phyloP scores from a whole-genome alignment of 2,888 invertebrate genomes.

The Leptogaster cylindrica region DNA sequence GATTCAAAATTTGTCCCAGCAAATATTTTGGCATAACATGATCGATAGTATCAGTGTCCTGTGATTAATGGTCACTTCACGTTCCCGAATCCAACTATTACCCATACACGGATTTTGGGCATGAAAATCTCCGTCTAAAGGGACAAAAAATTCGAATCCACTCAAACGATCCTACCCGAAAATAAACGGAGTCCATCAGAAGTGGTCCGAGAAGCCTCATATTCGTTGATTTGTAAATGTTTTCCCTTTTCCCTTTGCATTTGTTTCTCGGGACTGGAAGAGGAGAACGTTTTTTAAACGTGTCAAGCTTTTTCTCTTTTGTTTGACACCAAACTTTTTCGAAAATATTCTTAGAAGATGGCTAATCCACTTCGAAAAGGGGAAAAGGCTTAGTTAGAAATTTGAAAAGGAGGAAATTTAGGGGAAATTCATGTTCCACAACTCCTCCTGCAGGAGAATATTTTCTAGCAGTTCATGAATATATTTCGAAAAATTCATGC shows the following conservation, averaged over 20 bases:
- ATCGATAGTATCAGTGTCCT: conserved; percentile 36
- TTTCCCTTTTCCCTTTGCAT: no score
- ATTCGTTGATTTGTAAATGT: no score
- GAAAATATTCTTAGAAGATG: no score
- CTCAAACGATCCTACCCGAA: no score
- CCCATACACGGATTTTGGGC: conserved; percentile 5
- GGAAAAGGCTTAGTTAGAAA: background rate
- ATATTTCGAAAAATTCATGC: no score
- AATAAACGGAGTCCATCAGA: no score
- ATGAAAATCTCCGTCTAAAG: no score
- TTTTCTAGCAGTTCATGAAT: background rate
- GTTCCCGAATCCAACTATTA: conserved; percentile 10
- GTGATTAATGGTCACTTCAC: conserved; percentile 37
- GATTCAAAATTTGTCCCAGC: conserved; percentile 35
- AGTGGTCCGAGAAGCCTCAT: no score
- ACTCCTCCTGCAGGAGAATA: background rate
- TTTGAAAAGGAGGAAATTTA: background rate
- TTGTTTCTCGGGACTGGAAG: background rate
- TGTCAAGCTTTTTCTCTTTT: no score
- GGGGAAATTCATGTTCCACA: background rate
- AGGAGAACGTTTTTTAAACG: background rate
- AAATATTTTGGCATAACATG: conserved; percentile 36
- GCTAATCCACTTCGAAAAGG: no score
- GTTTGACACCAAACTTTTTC: no score
- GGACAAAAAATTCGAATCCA: no score